These are phyloP conservation scores for Protobothrops mucrosquamatus DNA, from an alignment of 2,113 vertebrate genomes.

Conservation along the genomic window DNA sequence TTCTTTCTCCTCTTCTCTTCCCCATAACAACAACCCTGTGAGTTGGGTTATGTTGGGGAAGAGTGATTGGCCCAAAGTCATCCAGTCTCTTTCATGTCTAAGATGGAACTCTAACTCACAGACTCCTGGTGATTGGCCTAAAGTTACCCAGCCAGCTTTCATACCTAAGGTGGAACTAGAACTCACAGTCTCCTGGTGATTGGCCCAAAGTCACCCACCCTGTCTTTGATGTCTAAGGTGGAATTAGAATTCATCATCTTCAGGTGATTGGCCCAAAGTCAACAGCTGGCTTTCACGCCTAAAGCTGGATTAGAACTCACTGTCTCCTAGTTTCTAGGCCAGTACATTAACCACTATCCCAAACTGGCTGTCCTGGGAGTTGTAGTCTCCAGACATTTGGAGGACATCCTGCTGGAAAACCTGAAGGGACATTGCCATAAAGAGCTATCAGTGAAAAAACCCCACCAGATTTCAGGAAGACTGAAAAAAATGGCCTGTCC, in stretches of 20 bases:
- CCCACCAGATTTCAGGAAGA: neutral
- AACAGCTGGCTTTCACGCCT: neutral
- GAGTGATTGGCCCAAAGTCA: neutral
- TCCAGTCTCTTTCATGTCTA: neutral
- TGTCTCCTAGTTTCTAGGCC: neutral
- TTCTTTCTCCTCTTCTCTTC: neutral
- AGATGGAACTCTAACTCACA: fast-evolving
- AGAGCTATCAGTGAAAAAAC: neutral
- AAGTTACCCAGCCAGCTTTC: too few species aligned
- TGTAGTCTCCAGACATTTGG: neutral
- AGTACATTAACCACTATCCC: neutral
- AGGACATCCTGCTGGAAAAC: neutral
- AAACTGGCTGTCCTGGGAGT: neutral
- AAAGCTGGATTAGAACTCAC: neutral
- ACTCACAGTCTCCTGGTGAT: too few species aligned
- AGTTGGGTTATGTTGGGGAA: neutral
- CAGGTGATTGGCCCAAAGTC: too few species aligned
- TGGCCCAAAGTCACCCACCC: too few species aligned
- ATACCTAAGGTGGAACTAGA: too few species aligned
- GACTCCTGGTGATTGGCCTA: neutral
- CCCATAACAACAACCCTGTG: neutral
- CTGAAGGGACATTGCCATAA: neutral
- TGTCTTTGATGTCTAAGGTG: too few species aligned
- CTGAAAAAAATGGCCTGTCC: neutral
- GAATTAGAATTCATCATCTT: too few species aligned